Conservation (phyloP, 2,113 vertebrate genomes). For the Cyrtonyx montezumae region DNA sequence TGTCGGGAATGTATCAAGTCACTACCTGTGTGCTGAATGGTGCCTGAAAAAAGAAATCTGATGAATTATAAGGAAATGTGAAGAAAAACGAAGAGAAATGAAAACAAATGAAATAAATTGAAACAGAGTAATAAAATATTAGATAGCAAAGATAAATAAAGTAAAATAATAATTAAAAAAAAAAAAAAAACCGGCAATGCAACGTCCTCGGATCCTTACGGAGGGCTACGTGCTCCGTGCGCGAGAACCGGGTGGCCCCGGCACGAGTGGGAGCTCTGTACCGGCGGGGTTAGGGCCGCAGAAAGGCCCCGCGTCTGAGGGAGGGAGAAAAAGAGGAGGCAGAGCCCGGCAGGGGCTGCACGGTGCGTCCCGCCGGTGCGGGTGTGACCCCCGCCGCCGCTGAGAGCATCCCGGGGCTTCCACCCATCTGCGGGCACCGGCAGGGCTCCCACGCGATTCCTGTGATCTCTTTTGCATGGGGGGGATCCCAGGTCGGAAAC, state of each 20-base stretch:
- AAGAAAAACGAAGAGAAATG: not conserved
- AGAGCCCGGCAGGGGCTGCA: not conserved
- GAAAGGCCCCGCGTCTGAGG: not conserved
- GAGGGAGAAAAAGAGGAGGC: not conserved
- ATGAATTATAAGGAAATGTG: not conserved
- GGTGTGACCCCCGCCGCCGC: not conserved
- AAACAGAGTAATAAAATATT: not conserved
- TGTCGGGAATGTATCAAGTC: not conserved
- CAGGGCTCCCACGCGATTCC: not conserved
- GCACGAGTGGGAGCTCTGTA: not conserved
- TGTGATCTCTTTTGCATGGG: not conserved
- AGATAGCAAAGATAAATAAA: not conserved
- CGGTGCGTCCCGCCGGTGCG: no score
- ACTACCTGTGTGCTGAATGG: not conserved
- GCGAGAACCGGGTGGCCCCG: not conserved
- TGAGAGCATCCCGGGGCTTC: no score
- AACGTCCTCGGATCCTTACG: not conserved
- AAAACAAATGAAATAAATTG: not conserved
- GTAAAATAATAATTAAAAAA: not conserved
- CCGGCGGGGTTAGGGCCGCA: no score
- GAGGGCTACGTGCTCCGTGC: not conserved
- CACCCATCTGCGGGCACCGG: not conserved
- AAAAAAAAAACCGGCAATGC: not conserved
- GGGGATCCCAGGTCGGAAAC: not conserved
- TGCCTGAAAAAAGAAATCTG: not conserved